Evolutionary conservation across 2,888 invertebrate species (phyloP), one percentile per base, ranked within the genome.

Genomic region (Cryptops parisi): DNA sequence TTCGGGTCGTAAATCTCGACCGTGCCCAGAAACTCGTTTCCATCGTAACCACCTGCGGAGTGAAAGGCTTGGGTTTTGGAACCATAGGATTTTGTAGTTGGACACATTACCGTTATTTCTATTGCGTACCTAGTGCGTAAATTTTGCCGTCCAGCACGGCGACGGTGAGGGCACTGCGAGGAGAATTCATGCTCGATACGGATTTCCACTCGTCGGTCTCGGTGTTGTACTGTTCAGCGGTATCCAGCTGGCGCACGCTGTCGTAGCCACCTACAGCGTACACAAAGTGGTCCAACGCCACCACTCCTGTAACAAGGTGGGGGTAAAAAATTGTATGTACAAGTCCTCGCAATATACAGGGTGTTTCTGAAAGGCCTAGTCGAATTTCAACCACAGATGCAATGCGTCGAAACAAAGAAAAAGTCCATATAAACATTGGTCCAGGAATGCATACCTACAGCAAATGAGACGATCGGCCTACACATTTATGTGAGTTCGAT

Each of bases 261-360:
- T 91, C 88, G 69, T 88, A 91, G n/a, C 93, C 93, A 49, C 93
- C 93, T 55, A 91, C 82, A n/a, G 89, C 90, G 69, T 86, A 93
- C 59, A 93, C 84, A 67, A 76, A 83, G 65, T 88, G 86, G 64
- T 84, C 84, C 63, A 90, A 74, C 15, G 83, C 82, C 3, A 83
- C 84, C 40, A 89, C 87, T 54, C 89, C 48, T 48, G 19, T n/a
- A 24, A 25, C 1, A 2, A 40, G 38, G 19, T n/a, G 6, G 5
- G 12, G 12, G 12, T 15, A 19, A 19, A 19, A 44, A 44, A 19
- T 44, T 19, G 24, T 2, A n/a, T n/a, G n/a, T n/a, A n/a, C n/a
- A n/a, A n/a, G n/a, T n/a, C n/a, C n/a, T n/a, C n/a, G n/a, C n/a
- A n/a, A n/a, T n/a, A n/a, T n/a, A n/a, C n/a, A n/a, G n/a, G n/a